Base-by-base conservation (phyloP, 2,113 vertebrate species). In the Dascyllus trimaculatus region DNA sequence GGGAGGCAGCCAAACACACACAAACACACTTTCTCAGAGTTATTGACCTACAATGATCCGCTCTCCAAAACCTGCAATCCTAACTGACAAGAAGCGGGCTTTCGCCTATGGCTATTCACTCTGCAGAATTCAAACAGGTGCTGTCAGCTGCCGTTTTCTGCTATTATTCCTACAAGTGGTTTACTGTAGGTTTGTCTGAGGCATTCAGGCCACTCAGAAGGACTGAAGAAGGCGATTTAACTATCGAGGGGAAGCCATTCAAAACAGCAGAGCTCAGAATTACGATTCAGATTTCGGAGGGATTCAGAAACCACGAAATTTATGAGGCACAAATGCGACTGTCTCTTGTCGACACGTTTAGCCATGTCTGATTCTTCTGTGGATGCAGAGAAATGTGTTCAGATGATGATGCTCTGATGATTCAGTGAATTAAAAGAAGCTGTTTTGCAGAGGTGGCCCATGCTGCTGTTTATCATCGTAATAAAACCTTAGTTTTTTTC, bases 11-110 rank as follows among this genome's bases (percentile, higher is more conserved):
- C 52, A 61, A 75, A 79, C 40, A 56, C 38, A 53, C 48, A 40
- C 59, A 62, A 43, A 67, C 25, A 67, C 52, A 51, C 54, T 46
- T 25, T 40, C 60, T 62, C 46, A 26, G 62, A 72, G 57, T 80
- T 72, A 85, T 76, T 87, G 82, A 81, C 76, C 77, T 62, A 18
- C 48, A 77, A 22, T 67, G 54, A 75, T 58, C 38, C 52, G 38
- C 64, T 65, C 67, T 71, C 19, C 8, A 60, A 57, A 79, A 63
- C 70, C 62, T 64, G 46, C 66, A 74, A 52, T 79, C 29, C 32
- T 67, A 59, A 80, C 64, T 58, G 80, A 83, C 80, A 81, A 54
- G 75, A 75, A 25, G 53, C 45, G 45, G 46, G 29, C 25, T 58
- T 53, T 35, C 19, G 75, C 84, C 64, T 9, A 1, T 53, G 56